Base-by-base conservation (phyloP, 2,888 invertebrate genomes). In the Eilema sororculum region DNA sequence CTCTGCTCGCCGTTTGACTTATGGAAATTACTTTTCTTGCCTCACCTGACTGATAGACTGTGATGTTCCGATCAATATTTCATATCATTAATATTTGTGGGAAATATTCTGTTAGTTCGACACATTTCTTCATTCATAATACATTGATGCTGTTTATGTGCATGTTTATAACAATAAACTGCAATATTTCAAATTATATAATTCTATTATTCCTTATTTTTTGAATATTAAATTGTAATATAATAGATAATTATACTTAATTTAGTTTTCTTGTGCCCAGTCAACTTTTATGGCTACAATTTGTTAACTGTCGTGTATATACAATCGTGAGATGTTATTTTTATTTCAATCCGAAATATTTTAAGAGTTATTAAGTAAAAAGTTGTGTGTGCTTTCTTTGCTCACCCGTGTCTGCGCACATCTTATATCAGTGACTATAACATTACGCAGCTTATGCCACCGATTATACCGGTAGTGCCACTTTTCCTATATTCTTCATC, bases 1-100 rank as follows among this genome's bases (percentile, higher is more conserved):
- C 95, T 89, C 91, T 78, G 84, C 84, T 88, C 86, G 91, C 90
- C 82, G 91, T 91, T 93, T 94, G 93, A 92, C 93, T 93, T 95
- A 94, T 95, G 94, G 92, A 94, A 94, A 94, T 93, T 87, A 89
- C 86, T 92, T 92, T 91, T 92, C 91, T 90, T 90, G 89, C 88
- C 82, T 84, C 89, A 90, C 84, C 86, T 88, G 86, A 87, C 88
- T 88, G 86, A 90, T 89, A 88, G 88, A 81, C 82, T 86, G 84
- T 82, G 82, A 82, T 77, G 80, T 74, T 83, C 87, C 86, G 81
- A 87, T 86, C 81, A 85, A 83, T 83, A 83, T 83, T 81, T 83
- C 82, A 79, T 71, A 72, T 63, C 72, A 65, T 66, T 74, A 73
- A 76, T 73, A 72, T 84, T 78, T 77, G 79, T 83, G 78, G 72